Evolutionary conservation across 2,113 vertebrate genomes (phyloP).

Genomic region (Orthochromis indermauri): DNA sequence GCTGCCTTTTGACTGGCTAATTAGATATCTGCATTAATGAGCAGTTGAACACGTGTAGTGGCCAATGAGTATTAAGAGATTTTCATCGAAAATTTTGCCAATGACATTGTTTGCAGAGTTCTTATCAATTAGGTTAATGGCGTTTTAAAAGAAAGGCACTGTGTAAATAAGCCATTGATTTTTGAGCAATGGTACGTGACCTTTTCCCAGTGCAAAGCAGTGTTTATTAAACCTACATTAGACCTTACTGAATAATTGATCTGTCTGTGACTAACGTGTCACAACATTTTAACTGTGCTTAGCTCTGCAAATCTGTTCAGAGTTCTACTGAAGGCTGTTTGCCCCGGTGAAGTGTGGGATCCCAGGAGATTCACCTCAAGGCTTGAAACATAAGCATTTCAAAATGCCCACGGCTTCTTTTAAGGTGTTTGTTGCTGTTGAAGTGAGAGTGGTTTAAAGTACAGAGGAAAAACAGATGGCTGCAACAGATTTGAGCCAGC

Average conservation of each 20-base stretch:
- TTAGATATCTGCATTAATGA: not conserved
- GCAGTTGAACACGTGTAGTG: not conserved
- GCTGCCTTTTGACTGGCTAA: not conserved
- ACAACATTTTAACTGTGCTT: conserved; percentile 14
- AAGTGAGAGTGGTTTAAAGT: conserved; percentile 23
- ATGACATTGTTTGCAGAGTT: not conserved
- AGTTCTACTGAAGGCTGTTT: not conserved
- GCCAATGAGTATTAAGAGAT: not conserved
- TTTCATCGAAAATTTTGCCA: fast-evolving
- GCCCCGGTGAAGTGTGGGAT: not conserved
- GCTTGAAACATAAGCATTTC: not conserved
- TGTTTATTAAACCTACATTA: conserved; percentile 36
- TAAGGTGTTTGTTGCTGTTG: conserved; percentile 2
- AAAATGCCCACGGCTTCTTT: not conserved
- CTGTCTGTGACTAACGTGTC: not conserved
- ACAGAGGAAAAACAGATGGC: conserved; percentile 52
- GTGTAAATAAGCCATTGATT: conserved; percentile 15
- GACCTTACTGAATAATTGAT: conserved; percentile 30
- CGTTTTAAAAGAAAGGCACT: not conserved
- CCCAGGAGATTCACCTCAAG: not conserved
- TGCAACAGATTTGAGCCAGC: conserved; percentile 44
- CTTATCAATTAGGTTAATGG: not conserved
- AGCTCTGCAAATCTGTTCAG: not conserved
- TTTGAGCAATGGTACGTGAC: not conserved
- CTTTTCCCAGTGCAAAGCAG: conserved; percentile 42